A percentile compares a stretch with the other conserved stretches of the same genome.
Evolutionary conservation across 2,888 invertebrate species (phyloP).

Genomic region (Yponomeuta cagnagella): DNA sequence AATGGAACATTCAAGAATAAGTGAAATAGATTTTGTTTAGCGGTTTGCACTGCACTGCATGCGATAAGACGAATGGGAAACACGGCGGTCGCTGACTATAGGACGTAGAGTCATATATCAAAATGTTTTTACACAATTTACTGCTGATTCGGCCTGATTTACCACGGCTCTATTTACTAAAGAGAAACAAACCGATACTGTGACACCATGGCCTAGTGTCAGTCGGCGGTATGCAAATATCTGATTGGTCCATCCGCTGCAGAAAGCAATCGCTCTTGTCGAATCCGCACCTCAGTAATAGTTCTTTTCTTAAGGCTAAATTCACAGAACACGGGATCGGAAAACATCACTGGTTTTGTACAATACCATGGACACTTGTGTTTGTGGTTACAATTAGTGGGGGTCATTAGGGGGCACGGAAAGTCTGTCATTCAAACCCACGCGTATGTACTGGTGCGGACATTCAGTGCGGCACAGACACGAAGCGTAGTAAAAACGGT

Average conservation of each 20-base stretch:
- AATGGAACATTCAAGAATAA: background rate
- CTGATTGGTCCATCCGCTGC: background rate
- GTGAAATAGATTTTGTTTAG: background rate
- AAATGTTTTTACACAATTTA: no score
- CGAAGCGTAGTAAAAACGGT: conserved; percentile 20
- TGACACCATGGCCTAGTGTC: no score
- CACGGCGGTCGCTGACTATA: no score
- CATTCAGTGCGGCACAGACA: conserved; percentile 23
- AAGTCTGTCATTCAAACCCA: conserved; percentile 25
- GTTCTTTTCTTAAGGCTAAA: background rate
- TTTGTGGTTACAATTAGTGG: background rate
- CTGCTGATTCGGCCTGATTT: no score
- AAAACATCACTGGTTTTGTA: background rate
- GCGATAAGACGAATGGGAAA: background rate
- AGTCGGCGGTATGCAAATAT: background rate
- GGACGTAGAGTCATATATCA: no score
- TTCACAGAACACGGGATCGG: background rate
- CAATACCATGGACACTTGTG: background rate
- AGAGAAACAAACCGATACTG: no score
- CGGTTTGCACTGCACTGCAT: background rate
- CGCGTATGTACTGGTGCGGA: conserved; percentile 17
- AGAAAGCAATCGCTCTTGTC: background rate
- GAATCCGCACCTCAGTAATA: background rate
- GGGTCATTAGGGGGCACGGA: background rate
- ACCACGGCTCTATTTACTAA: no score